Evolutionary conservation across 2,888 invertebrate genomes (phyloP), one percentile per base, ranked within the genome.

Genomic region (Lomographa bimaculata): DNA sequence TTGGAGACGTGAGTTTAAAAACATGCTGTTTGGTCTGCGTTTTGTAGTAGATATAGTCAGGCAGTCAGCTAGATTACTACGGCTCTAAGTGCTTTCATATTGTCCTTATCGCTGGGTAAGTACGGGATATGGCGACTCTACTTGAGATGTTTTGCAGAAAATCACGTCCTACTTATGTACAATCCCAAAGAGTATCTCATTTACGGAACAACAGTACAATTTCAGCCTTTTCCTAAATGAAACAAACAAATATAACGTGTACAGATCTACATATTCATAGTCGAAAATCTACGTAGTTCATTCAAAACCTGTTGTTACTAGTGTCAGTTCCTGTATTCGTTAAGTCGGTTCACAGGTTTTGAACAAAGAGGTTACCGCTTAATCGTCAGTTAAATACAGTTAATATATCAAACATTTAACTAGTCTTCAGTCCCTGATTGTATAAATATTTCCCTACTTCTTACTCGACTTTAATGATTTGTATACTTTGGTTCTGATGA

Each of bases 401-500:
- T 81, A 76, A 80, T 86, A 87, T 89, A 86, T 89, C 83, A 87
- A 87, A 89, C 87, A 83, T 86, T 87, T 89, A 89, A 75, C 85
- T 86, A 89, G 79, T 87, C 83, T 85, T 89, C 89, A 89, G 89
- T 89, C 89, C 87, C 85, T 83, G 86, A 72, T 84, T 86, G 80
- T 87, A 86, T 86, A 89, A 85, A 89, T 89, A 89, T 81, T 83
- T 85, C 80, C 86, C 87, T 89, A 89, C 86, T 75, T 81, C 86
- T 89, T 87, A 89, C 75, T 79, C 77, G 85, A 86, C 69, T 85
- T 87, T 86, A 84, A 85, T 86, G 86, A 85, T 87, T 87, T 87
- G 85, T 87, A 89, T 85, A 89, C 83, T 82, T 89, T 89, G 87
- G 89, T 89, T 89, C 87, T 86, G 86, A 85, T 86, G 86, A 84